Conservation (phyloP, 1,140 invertebrate genomes). For the Ceratina australensis region DNA sequence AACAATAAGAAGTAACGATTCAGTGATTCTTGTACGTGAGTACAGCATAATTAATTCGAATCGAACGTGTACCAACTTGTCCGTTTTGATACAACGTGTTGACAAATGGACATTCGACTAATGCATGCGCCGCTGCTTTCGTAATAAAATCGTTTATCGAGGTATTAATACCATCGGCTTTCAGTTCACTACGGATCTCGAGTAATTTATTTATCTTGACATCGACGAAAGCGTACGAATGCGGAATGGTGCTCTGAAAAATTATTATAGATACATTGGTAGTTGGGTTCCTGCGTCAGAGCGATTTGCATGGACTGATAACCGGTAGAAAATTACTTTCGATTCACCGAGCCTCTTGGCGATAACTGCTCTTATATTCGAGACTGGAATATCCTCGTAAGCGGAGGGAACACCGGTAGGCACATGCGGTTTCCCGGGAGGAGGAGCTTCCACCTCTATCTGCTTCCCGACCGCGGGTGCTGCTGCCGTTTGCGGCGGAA, state of each 20-base stretch:
- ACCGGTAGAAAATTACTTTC: conserved; percentile 82
- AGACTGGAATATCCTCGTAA: conserved; percentile 90
- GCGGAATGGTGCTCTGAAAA: conserved; percentile 88
- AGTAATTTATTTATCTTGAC: conserved; percentile 87
- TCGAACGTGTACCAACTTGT: conserved; percentile 32
- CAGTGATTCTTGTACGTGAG: not conserved
- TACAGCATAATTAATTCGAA: not conserved
- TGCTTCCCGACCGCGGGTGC: conserved; percentile 17
- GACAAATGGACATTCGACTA: conserved; percentile 94
- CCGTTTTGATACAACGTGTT: conserved; percentile 82
- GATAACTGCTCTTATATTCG: conserved; percentile 93
- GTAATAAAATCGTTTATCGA: conserved; percentile 99
- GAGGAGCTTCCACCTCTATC: not conserved
- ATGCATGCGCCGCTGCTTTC: conserved; percentile 94
- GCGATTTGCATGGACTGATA: too few relatives aligned
- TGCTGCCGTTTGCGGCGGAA: conserved; percentile 64
- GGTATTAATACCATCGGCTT: conserved; percentile 89
- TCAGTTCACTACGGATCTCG: conserved; percentile 82
- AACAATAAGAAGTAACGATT: conserved; percentile 10
- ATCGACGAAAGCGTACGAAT: conserved; percentile 95
- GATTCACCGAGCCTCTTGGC: conserved; percentile 95
- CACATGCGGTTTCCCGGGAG: not conserved
- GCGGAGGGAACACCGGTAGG: conserved; percentile 63
- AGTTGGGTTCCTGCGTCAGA: too few relatives aligned
- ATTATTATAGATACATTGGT: not conserved